Conservation (phyloP, 2,888 invertebrate species). For the Trisateles emortualis region DNA sequence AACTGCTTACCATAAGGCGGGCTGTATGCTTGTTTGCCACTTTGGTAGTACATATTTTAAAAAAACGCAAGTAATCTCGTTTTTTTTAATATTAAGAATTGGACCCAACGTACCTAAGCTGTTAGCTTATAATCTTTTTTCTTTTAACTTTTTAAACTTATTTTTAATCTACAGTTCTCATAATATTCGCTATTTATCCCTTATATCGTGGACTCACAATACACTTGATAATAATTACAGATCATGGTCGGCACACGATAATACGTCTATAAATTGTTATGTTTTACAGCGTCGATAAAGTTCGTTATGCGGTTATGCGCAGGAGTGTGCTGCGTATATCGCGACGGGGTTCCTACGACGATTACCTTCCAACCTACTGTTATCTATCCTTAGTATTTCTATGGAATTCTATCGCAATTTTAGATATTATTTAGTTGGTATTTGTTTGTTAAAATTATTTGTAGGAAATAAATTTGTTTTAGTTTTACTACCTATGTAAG, state of each 20-base stretch:
- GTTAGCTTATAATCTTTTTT: too few relatives aligned
- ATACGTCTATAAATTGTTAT: constrained; percentile 40
- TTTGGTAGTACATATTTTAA: too few relatives aligned
- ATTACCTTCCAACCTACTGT: neutral
- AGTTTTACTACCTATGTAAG: too few relatives aligned
- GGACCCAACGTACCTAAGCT: too few relatives aligned
- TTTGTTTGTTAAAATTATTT: neutral
- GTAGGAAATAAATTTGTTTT: too few relatives aligned
- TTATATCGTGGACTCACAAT: neutral
- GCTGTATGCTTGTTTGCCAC: too few relatives aligned
- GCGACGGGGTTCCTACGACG: neutral
- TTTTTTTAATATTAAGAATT: too few relatives aligned
- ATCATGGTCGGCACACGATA: constrained; percentile 16
- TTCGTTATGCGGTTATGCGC: neutral
- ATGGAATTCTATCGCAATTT: neutral
- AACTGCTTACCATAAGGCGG: too few relatives aligned
- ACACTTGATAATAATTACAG: constrained; percentile 27
- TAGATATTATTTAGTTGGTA: neutral
- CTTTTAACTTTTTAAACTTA: too few relatives aligned
- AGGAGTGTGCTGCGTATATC: neutral
- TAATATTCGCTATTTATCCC: too few relatives aligned
- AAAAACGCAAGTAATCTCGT: too few relatives aligned
- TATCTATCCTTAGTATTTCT: neutral
- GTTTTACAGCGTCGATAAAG: constrained; percentile 48
- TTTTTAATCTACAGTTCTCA: too few relatives aligned